phyloP scores from a whole-genome alignment of 2,113 vertebrate genomes.

The Porphyrio hochstetteri region DNA sequence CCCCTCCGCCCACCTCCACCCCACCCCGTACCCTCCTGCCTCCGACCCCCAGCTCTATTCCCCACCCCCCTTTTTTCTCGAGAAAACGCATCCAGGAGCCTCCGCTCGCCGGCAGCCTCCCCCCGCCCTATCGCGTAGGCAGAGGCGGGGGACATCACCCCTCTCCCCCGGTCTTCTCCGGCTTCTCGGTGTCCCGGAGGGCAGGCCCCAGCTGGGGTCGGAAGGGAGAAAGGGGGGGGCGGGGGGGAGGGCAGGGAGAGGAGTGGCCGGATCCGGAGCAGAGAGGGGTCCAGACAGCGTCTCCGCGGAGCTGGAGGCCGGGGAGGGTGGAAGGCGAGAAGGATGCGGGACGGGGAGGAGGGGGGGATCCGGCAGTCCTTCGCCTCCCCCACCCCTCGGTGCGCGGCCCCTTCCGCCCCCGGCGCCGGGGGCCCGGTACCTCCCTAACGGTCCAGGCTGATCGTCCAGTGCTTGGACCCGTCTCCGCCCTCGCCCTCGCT shows the following conservation, averaged over 20 bases:
- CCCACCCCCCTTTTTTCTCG: background rate
- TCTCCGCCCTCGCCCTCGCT: slow-evolving; percentile 84
- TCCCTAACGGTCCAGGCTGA: slow-evolving; percentile 88
- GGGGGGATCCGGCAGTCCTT: background rate
- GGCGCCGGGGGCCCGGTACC: slow-evolving; percentile 29
- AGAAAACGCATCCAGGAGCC: background rate
- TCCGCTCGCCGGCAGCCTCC: background rate
- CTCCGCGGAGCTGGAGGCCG: background rate
- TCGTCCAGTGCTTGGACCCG: slow-evolving; percentile 81
- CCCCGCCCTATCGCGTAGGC: background rate
- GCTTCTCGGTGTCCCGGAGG: background rate
- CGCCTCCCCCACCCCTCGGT: slow-evolving; percentile 12
- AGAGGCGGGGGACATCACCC: background rate
- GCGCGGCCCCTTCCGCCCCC: slow-evolving; percentile 11
- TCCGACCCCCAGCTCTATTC: background rate
- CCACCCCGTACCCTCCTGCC: background rate
- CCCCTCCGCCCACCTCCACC: no score
- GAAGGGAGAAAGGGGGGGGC: background rate
- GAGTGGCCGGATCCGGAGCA: slow-evolving; percentile 13
- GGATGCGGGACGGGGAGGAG: background rate
- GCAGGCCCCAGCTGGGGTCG: background rate
- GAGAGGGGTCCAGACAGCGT: background rate
- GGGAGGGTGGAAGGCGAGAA: background rate
- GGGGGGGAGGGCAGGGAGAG: background rate
- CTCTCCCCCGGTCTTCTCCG: background rate